Evolutionary conservation across 1,140 invertebrate species (phyloP).

Genomic region (Ceratina calcarata): DNA sequence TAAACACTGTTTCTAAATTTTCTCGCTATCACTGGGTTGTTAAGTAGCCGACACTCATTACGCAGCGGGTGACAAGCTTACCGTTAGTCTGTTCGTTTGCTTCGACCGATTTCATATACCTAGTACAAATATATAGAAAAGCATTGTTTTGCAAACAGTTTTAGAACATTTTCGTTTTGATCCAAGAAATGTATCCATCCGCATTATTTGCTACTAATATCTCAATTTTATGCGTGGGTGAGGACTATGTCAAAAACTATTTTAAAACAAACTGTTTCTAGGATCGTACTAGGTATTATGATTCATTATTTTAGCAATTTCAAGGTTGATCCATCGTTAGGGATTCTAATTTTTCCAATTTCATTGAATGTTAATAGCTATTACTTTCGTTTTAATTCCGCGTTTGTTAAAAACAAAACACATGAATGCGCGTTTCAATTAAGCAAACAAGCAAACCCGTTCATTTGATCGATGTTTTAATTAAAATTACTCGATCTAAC

Average conservation of each 20-base stretch:
- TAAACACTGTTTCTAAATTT: conserved; percentile 64
- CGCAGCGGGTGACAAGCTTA: conserved; percentile 25
- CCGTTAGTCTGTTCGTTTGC: conserved; percentile 43
- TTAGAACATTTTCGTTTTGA: too few relatives aligned
- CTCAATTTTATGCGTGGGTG: too few relatives aligned
- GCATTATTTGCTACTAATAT: too few relatives aligned
- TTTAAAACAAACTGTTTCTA: too few relatives aligned
- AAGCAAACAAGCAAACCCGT: conserved; percentile 47
- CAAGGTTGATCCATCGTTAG: too few relatives aligned
- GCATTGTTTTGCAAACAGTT: too few relatives aligned
- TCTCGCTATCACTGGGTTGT: conserved; percentile 71
- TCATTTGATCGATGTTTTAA: neutral
- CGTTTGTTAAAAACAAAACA: neutral
- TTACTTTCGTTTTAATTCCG: neutral
- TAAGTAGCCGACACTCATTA: conserved; percentile 45
- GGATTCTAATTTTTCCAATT: too few relatives aligned
- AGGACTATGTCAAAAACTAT: too few relatives aligned
- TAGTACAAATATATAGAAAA: too few relatives aligned
- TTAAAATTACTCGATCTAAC: neutral
- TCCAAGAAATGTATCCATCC: too few relatives aligned
- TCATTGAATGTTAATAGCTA: neutral
- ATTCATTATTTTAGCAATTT: too few relatives aligned
- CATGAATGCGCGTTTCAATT: neutral
- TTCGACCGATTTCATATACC: neutral
- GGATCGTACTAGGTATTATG: too few relatives aligned